These are phyloP conservation scores for Ophioninae sp. DNA, from an alignment of 2,888 invertebrate species.

Conservation along the genomic window DNA sequence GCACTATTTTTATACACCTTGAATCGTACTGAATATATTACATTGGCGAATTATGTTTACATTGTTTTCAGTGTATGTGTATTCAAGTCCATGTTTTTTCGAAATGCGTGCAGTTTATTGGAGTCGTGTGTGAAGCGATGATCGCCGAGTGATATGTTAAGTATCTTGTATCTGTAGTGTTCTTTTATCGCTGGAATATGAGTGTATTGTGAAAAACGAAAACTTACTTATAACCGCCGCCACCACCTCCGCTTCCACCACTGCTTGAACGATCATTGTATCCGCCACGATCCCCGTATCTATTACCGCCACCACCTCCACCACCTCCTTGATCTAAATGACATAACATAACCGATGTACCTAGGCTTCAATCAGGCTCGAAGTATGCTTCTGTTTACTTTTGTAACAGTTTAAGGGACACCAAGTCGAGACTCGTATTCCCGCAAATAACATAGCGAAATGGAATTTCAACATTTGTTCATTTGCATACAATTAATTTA, in stretches of 20 bases:
- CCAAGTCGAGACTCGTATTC: too few relatives aligned
- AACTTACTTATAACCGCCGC: slow-evolving; percentile 81
- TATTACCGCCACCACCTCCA: slow-evolving; percentile 72
- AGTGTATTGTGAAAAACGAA: slow-evolving; percentile 52
- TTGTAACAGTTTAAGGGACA: too few relatives aligned
- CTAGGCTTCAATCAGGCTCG: too few relatives aligned
- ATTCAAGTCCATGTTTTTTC: slow-evolving; percentile 21
- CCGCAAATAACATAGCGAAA: too few relatives aligned
- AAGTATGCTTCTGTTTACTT: too few relatives aligned
- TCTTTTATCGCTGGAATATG: slow-evolving; percentile 22
- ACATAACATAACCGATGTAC: neutral
- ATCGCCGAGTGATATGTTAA: slow-evolving; percentile 4
- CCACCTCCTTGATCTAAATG: slow-evolving; percentile 82
- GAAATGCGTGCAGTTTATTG: slow-evolving; percentile 26
- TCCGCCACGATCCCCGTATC: slow-evolving; percentile 82
- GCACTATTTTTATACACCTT: slow-evolving; percentile 47
- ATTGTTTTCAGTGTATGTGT: slow-evolving; percentile 39
- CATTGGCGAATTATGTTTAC: slow-evolving; percentile 32
- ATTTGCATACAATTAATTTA: too few relatives aligned
- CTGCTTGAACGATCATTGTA: slow-evolving; percentile 79
- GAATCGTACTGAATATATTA: slow-evolving; percentile 39
- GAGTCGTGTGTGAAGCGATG: slow-evolving; percentile 3
- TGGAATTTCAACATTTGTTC: too few relatives aligned
- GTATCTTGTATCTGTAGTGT: slow-evolving; percentile 11
- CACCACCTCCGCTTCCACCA: slow-evolving; percentile 72